Base-by-base conservation (phyloP, 2,888 invertebrate genomes). In the Luperina testacea region DNA sequence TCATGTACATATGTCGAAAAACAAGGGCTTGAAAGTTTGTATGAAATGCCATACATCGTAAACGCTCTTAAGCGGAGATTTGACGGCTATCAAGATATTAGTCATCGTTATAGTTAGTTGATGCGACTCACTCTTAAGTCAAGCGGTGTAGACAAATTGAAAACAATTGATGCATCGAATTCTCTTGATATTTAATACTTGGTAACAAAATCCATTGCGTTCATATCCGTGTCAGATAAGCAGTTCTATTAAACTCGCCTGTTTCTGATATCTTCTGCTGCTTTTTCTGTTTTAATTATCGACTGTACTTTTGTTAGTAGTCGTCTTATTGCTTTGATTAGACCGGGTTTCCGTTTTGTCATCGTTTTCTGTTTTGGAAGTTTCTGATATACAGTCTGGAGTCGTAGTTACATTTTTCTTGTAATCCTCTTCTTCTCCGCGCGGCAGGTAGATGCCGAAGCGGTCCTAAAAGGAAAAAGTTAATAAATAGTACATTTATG, bases 361-460 rank as follows among this genome's bases (percentile, higher is more conserved):
- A 27, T 81, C 78, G 42, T 38, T 17, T 48, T 1, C 45, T 8
- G 13, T 17, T 38, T 57, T 70, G 6, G 57, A 57, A 38, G 76
- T 20, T n/a, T 0, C 20, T 7, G 48, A 45, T 5, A 88, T 85
- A 51, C 95, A 89, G 0, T 92, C 93, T 1, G 96, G 96, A 3
- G 95, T 93, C 0, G 91, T 92, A 0, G 96, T 96, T 42, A 94
- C 80, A 80, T 95, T 96, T 0, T 75, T 75, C 0, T 77, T 82
- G 53, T 74, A 80, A 68, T 82, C 92, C 3, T 81, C 59, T 5
- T 68, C 83, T 0, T 67, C 81, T 1, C 82, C 85, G 4, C 84
- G 83, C 0, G 96, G 96, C 24, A 95, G 75, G 80, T 96, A 96
- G 63, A 96, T 95, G 11, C 96, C 96, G 75, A 96, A 96, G 48